These are phyloP conservation scores for Nasua narica DNA, from an alignment of 2,797 vertebrate genomes.

Conservation along the genomic window DNA sequence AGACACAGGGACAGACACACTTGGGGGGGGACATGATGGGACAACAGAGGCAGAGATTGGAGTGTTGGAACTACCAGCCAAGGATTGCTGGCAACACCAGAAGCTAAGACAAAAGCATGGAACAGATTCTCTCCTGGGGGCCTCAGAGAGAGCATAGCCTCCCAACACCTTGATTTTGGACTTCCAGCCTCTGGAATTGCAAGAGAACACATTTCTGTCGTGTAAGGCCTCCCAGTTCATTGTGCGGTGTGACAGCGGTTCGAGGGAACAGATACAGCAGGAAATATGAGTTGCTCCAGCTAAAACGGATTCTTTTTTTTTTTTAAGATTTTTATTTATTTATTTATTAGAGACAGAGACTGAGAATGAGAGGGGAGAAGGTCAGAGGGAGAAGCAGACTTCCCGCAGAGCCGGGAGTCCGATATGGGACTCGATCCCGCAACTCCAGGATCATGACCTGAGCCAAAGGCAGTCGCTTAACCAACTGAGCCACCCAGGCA, in stretches of 20 bases:
- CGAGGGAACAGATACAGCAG: not conserved
- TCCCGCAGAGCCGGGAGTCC: too few species aligned
- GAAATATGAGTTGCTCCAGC: not conserved
- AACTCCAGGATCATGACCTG: too few species aligned
- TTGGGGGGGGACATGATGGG: too few species aligned
- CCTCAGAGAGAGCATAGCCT: not conserved
- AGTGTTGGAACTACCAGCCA: not conserved
- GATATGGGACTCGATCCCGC: too few species aligned
- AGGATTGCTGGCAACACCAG: not conserved
- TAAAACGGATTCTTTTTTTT: not conserved
- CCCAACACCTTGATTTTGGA: not conserved
- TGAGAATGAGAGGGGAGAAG: too few species aligned
- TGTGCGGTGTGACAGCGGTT: fast-evolving
- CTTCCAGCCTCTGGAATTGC: not conserved
- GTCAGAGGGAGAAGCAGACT: too few species aligned
- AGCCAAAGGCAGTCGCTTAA: too few species aligned
- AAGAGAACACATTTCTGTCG: not conserved
- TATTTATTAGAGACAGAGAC: too few species aligned
- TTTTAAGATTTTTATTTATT: too few species aligned
- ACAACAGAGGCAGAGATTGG: not conserved
- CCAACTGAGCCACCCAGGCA: too few species aligned
- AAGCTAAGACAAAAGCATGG: not conserved
- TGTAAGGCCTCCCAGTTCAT: not conserved
- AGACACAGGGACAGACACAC: not conserved
- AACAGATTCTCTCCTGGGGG: not conserved